Evolutionary conservation across 2,113 vertebrate species (phyloP), one percentile per base, ranked within the genome.

Genomic region (Poecilia latipinna): DNA sequence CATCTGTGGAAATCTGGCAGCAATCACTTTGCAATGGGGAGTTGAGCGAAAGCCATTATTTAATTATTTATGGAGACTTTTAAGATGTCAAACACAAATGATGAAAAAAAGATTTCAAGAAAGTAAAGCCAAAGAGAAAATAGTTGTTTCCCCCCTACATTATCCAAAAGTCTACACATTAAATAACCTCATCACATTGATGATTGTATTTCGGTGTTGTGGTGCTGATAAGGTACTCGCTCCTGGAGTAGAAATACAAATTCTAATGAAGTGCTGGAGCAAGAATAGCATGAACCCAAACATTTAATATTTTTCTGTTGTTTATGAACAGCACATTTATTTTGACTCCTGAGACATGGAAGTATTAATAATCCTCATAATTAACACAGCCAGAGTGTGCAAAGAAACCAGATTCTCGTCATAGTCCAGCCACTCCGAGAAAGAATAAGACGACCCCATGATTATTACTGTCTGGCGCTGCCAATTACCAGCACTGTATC

Each of bases 401-500:
- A 29, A 66, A 72, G 65, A 62, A 44, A 84, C 78, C 75, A 78
- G 19, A 82, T 70, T 72, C 32, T 17, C 60, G 70, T 85, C 65
- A 39, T 65, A 29, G 26, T 44, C 61, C 67, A 83, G 72, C 61
- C 67, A 31, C 63, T 67, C 78, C 74, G 54, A 76, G 79, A 68
- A 60, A 67, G 77, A 83, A 84, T 80, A 83, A 86, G 76, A 48
- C n/a, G n/a, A 62, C 31, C 79, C 61, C 74, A 28, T 86, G 82
- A 86, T 87, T 77, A 82, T 85, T 83, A 82, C 69, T 51, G 84
- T 48, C 73, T 78, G 72, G 75, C 72, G 74, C 67, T 82, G 77
- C 74, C 78, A 87, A 88, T 90, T 83, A 85, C 75, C 82, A 82
- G 85, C 62, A 71, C 70, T 42, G 62, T 61, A 74, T 80, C 80